Base-by-base conservation (phyloP, 37 sponge, comb jelly and placozoan species). In the Beroe ovata region DNA sequence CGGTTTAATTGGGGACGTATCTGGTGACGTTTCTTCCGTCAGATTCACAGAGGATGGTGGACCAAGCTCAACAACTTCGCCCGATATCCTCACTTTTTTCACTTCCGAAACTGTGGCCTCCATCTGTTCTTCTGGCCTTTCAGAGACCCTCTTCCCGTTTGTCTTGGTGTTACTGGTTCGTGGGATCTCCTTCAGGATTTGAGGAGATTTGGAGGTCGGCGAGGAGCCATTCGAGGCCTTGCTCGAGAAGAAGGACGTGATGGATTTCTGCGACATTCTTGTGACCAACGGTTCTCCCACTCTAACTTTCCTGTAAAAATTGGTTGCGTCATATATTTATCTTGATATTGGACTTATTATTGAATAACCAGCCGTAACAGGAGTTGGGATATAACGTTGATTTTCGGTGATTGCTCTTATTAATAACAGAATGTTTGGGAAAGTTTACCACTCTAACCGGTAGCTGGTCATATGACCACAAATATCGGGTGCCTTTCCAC, bases 41-140 rank as follows among this genome's bases (percentile, higher is more conserved):
- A 11, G 69, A 8, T 34, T 19, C 36, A 34, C 69, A 8, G 8
- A 6, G 28, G 35, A 33, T 0, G 38, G 41, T 8, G 84, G 84
- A 25, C 28, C 6, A 3, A 62, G 3, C 21, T 62, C 63, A 3
- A 6, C 29, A 19, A 36, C 47, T 22, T 77, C 84, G 4, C 20
- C 42, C 33, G 84, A 38, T 77, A 77, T 77, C 33, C 84, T 39
- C 18, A 77, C 84, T 42, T 42, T 39, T 25, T 77, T 77, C 29
- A 66, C 69, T 30, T 66, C 69, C 33, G 69, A 34, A 2, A 66
- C 69, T 4, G 69, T 32, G 8, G 69, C 36, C 34, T 66, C 69
- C 16, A 66, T 30, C 1, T 26, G 36, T 29, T 66, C 69, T 4
- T 66, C 69, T 3, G 30, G 16, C 34, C 69, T 1, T 16, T 66